Evolutionary conservation across 1,140 invertebrate genomes (phyloP).

Genomic region (Lucilia sericata): DNA sequence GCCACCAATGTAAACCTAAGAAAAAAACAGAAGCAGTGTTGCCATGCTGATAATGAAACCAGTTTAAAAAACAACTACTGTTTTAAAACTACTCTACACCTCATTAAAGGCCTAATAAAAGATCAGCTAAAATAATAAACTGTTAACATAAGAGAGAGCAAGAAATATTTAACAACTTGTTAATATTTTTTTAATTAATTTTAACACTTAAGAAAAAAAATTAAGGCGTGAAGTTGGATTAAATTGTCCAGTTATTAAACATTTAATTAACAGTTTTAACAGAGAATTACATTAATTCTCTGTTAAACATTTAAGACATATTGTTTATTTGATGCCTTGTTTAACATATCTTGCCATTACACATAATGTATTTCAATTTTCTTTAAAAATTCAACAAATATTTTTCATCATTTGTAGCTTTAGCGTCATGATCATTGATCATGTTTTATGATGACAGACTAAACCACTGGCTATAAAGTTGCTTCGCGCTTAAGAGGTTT

Average conservation of each 20-base stretch:
- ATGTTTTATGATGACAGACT: slow-evolving; percentile 66
- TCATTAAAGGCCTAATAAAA: no score
- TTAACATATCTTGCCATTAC: slow-evolving; percentile 59
- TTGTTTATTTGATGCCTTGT: slow-evolving; percentile 63
- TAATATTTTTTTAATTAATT: no score
- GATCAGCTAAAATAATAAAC: no score
- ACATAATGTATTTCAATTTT: slow-evolving; percentile 19
- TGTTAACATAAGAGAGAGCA: no score
- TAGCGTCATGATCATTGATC: slow-evolving; percentile 68
- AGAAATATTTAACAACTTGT: no score
- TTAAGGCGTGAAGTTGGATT: no score
- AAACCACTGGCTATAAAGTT: background rate
- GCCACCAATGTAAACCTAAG: background rate
- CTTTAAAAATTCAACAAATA: slow-evolving; percentile 49
- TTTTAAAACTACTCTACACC: no score
- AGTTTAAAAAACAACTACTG: no score
- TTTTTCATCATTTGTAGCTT: slow-evolving; percentile 68
- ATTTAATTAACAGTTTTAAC: no score
- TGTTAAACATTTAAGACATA: slow-evolving; percentile 53
- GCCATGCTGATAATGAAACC: background rate
- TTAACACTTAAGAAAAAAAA: no score
- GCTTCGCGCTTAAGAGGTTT: background rate
- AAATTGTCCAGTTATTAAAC: no score
- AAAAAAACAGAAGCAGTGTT: background rate
- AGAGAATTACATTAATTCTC: no score